Evolutionary conservation across 2,113 vertebrate genomes (phyloP).

Genomic region (Plecotus auritus): DNA sequence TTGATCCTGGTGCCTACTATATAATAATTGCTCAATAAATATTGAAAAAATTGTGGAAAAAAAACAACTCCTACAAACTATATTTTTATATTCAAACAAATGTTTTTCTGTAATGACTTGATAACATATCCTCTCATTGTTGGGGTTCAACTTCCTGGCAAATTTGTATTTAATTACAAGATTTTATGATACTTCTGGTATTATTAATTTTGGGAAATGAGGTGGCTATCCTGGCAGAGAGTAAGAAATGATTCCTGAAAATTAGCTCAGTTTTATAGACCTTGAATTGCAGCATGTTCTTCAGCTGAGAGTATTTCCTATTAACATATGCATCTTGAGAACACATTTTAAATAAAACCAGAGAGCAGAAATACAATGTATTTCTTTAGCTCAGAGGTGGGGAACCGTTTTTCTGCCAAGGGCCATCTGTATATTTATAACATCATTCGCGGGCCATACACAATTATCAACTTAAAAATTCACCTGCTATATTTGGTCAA

Average conservation of each 20-base stretch:
- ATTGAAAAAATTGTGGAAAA: neutral
- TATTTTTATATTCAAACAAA: conserved; percentile 20
- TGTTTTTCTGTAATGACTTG: conserved; percentile 22
- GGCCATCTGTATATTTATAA: too few relatives aligned
- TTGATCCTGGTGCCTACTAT: neutral
- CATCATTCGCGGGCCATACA: too few relatives aligned
- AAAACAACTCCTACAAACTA: neutral
- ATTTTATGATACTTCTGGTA: conserved; percentile 52
- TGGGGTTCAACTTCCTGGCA: conserved; percentile 34
- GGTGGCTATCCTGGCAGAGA: conserved; percentile 56
- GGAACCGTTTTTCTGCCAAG: too few relatives aligned
- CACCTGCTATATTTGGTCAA: too few relatives aligned
- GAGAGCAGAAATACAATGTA: neutral
- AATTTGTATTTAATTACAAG: conserved; percentile 61
- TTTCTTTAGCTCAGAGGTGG: conserved; percentile 41
- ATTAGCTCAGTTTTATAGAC: conserved; percentile 47
- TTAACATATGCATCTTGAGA: neutral
- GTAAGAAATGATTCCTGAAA: conserved; percentile 30
- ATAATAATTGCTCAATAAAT: neutral
- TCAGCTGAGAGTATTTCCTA: conserved; percentile 23
- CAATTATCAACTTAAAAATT: too few relatives aligned
- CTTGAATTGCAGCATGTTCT: conserved; percentile 31
- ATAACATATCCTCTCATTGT: conserved; percentile 50
- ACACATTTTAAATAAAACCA: conserved; percentile 12
- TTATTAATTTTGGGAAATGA: conserved; percentile 68